A percentile compares a stretch with the other conserved stretches of the same genome.
These are phyloP conservation scores for Cariama cristata DNA, from an alignment of 2,113 vertebrate species.

Conservation along the genomic window DNA sequence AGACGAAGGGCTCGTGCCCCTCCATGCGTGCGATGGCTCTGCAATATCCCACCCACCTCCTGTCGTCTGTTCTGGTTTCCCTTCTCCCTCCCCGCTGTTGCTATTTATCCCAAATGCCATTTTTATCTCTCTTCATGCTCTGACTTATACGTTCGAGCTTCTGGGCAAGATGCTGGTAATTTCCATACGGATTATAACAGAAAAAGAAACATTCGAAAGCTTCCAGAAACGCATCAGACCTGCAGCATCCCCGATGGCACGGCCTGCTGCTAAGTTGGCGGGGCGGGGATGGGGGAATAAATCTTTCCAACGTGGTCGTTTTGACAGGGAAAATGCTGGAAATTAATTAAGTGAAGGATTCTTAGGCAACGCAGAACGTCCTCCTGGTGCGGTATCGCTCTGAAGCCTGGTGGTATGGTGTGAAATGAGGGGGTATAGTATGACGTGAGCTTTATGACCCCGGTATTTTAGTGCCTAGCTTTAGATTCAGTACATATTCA, in stretches of 20 bases:
- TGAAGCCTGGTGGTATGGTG: background rate
- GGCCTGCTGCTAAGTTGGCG: background rate
- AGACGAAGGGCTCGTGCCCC: background rate
- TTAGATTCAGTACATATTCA: background rate
- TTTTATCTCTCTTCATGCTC: background rate
- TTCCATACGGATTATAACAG: background rate
- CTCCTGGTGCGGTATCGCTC: background rate
- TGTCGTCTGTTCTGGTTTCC: background rate
- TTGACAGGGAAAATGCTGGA: background rate
- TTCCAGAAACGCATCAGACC: background rate
- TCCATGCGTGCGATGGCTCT: background rate
- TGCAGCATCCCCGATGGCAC: background rate
- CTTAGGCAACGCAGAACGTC: background rate
- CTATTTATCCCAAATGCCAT: background rate
- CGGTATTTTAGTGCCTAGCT: background rate
- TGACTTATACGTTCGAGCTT: background rate
- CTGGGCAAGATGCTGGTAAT: background rate
- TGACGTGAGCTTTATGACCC: background rate
- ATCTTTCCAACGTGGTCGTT: background rate
- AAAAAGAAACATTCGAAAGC: background rate
- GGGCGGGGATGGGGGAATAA: no score
- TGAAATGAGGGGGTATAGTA: background rate
- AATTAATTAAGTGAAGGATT: background rate
- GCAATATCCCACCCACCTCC: background rate
- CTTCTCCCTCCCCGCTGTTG: background rate